phyloP scores from a whole-genome alignment of 2,113 vertebrate species.

The Heterotilapia buettikoferi region DNA sequence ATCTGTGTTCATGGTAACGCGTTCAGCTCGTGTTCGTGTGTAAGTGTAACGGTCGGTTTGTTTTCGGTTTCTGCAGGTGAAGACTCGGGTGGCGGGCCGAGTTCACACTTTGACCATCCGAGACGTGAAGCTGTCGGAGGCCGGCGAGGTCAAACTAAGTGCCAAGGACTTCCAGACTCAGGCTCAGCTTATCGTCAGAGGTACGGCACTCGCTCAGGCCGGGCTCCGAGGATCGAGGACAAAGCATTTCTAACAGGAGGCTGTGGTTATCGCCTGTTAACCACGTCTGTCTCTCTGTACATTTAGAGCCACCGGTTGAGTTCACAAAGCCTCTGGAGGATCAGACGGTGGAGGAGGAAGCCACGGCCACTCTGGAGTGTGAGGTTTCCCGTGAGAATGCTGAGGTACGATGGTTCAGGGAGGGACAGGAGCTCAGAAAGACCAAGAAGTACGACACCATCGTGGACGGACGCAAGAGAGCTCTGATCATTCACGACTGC shows the following conservation, averaged over 20 bases:
- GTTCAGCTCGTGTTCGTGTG: not conserved
- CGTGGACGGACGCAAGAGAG: conserved; percentile 82
- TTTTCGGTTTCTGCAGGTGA: conserved; percentile 72
- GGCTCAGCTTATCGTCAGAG: conserved; percentile 86
- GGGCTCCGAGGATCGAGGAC: fast-evolving
- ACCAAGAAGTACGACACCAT: conserved; percentile 91
- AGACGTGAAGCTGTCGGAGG: conserved; percentile 85
- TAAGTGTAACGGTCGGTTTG: not conserved
- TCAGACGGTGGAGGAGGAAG: conserved; percentile 96
- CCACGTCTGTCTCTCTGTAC: not conserved
- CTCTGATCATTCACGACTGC: conserved; percentile 84
- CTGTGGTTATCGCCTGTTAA: not conserved
- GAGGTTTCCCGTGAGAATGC: conserved; percentile 93
- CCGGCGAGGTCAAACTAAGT: conserved; percentile 85
- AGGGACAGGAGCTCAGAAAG: conserved; percentile 91
- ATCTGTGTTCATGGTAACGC: not conserved
- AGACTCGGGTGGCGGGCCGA: conserved; percentile 83
- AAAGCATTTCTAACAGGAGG: not conserved
- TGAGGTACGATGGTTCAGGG: conserved; percentile 90
- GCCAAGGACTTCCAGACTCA: conserved; percentile 90
- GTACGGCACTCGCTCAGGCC: conserved; percentile 52
- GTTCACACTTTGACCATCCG: conserved; percentile 85
- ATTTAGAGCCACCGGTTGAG: conserved; percentile 88
- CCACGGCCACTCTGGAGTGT: conserved; percentile 87
- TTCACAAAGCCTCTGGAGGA: conserved; percentile 95